phyloP scores from a whole-genome alignment of 2,113 vertebrate genomes.

The Apeltes quadracus region DNA sequence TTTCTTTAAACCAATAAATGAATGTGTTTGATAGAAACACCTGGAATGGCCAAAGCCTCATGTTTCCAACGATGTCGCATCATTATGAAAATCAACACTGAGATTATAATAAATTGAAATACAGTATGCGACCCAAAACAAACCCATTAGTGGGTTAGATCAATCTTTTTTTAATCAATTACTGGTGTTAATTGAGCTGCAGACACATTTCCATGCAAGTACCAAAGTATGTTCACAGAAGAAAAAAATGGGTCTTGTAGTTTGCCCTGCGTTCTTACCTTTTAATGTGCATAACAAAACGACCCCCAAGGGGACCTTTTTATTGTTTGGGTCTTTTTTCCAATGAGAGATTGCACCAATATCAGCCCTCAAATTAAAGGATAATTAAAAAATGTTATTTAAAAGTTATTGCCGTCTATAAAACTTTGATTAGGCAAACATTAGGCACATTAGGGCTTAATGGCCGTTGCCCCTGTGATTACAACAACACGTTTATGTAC shows the following conservation, averaged over 20 bases:
- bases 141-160: slow-evolving; percentile 34
- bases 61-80: slow-evolving; percentile 31
- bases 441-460: slow-evolving; percentile 93
- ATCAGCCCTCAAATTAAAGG: slow-evolving; percentile 93
- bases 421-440: slow-evolving; percentile 99
- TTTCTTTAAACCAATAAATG: not conserved
- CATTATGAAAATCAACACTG: slow-evolving; percentile 45
- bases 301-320: slow-evolving; percentile 65
- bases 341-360: slow-evolving; percentile 91
- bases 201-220: slow-evolving; percentile 40
- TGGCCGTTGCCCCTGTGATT: slow-evolving; percentile 95
- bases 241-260: slow-evolving; percentile 36
- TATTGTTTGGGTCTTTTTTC: slow-evolving; percentile 81
- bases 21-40: not conserved
- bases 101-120: slow-evolving; percentile 38
- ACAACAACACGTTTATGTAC: slow-evolving; percentile 93
- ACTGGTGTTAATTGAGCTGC: slow-evolving; percentile 47
- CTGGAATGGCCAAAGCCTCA: slow-evolving; percentile 12
- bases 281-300: slow-evolving; percentile 66
- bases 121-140: slow-evolving; percentile 11
- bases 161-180: slow-evolving; percentile 53
- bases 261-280: slow-evolving; percentile 56
- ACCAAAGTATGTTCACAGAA: slow-evolving; percentile 37
- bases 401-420: slow-evolving; percentile 96
- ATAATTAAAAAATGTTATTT: slow-evolving; percentile 99